A percentile compares a stretch with the other conserved stretches of the same genome.
phyloP scores from a whole-genome alignment of 2,113 vertebrate species.

The Salminus brasiliensis region DNA sequence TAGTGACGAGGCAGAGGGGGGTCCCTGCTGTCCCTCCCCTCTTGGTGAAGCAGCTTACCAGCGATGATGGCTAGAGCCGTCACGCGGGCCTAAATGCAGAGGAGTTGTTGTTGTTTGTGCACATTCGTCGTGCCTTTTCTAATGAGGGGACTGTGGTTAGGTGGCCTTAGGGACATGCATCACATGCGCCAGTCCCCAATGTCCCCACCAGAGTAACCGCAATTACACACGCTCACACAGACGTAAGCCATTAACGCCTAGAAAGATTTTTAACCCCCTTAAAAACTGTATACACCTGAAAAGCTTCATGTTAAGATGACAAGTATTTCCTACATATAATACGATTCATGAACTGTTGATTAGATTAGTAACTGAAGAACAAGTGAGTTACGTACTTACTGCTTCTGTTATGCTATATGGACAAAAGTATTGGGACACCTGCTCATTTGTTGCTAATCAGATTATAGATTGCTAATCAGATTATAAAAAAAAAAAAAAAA shows the following conservation, averaged over 20 bases:
- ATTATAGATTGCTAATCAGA: no score
- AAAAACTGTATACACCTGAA: no score
- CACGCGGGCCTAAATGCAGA: not conserved
- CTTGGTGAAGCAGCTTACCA: not conserved
- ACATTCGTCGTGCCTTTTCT: conserved; percentile 12
- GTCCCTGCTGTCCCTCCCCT: not conserved
- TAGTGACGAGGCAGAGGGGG: not conserved
- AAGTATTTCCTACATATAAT: no score
- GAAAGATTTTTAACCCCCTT: not conserved
- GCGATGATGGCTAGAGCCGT: not conserved
- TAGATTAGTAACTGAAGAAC: no score
- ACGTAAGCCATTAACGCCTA: not conserved
- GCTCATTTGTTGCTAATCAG: no score
- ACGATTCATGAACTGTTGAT: no score
- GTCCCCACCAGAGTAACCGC: not conserved
- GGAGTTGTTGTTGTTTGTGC: conserved; percentile 6
- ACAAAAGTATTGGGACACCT: no score
- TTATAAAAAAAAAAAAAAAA: no score
- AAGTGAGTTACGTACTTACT: no score
- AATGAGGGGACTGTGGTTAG: conserved; percentile 31
- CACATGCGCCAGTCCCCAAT: not conserved
- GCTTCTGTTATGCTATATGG: no score
- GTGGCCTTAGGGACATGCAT: not conserved
- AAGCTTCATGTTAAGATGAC: no score
- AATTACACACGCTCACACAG: not conserved